Conservation (phyloP, 2,888 invertebrate species). For the Vesta saturnalis region DNA sequence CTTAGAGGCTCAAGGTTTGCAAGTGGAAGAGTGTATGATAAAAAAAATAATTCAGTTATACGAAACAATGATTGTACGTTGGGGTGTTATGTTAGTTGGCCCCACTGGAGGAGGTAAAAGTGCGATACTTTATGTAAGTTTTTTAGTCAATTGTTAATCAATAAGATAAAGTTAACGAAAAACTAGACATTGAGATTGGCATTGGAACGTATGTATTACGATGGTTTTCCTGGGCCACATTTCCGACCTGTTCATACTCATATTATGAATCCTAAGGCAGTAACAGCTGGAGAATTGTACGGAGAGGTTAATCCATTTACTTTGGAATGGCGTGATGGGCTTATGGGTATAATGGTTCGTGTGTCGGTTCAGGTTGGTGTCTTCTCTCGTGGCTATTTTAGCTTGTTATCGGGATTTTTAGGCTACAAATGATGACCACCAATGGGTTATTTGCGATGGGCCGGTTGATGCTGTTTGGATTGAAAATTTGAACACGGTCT, state of each 20-base stretch:
- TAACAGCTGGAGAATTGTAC: slow-evolving; percentile 87
- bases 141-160: not conserved
- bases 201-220: slow-evolving; percentile 71
- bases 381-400: not conserved
- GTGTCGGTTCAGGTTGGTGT: slow-evolving; percentile 66
- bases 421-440: slow-evolving; percentile 74
- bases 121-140: slow-evolving; percentile 73
- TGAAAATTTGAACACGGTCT: slow-evolving; percentile 91
- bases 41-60: slow-evolving; percentile 85
- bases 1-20: slow-evolving; percentile 69
- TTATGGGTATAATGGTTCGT: slow-evolving; percentile 76
- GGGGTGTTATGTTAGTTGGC: slow-evolving; percentile 93
- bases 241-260: slow-evolving; percentile 80
- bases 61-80: slow-evolving; percentile 90
- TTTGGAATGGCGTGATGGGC: slow-evolving; percentile 91
- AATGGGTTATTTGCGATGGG: slow-evolving; percentile 92
- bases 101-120: slow-evolving; percentile 91
- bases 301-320: slow-evolving; percentile 87
- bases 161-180: not conserved
- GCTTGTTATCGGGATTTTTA: slow-evolving; percentile 44
- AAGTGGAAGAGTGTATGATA: slow-evolving; percentile 74
- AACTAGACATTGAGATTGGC: slow-evolving; percentile 75
- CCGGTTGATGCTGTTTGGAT: slow-evolving; percentile 96
- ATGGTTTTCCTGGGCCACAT: slow-evolving; percentile 69
- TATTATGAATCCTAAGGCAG: slow-evolving; percentile 88